Evolutionary conservation across 2,113 vertebrate genomes (phyloP), one percentile per base, ranked within the genome.

Genomic region (Rhea pennata): DNA sequence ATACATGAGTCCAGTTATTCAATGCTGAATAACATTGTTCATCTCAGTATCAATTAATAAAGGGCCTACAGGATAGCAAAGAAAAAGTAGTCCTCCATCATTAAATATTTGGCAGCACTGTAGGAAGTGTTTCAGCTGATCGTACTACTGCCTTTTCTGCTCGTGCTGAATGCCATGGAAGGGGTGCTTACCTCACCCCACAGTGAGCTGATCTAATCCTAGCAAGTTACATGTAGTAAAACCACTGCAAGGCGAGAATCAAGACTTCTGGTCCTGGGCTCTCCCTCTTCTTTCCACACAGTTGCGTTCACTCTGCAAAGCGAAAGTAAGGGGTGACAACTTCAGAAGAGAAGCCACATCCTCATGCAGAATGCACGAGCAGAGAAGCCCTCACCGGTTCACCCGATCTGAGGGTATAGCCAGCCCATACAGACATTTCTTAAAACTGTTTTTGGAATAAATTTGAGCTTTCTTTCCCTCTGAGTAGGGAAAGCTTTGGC

Each of bases 1-100:
- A 75, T 76, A 95, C 31, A 21, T 48, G 88, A 70, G 71, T 90
- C 87, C 86, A 56, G 73, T 86, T 81, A 72, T 83, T 92, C 92
- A 83, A 64, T 58, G 54, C 9, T 82, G 66, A 93, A 88, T 85
- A 88, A 56, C 48, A 75, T 10, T 77, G 54, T 54, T 95, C 72
- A 59, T 73, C 88, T 94, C 84, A 91, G 73, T 93, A 85, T 91
- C 79, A 95, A 80, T 94, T 92, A 90, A 92, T 46, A 96, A 94
- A 76, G 39, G 31, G 33, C 23, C 44, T 67, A 51, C 74, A 51
- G 9, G 26, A 31, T 42, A 87, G 29, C 44, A 81, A 74, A 90
- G 33, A 27, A 93, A 65, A 23, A 61, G 23, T 65, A 16, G 46
- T 48, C 66, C 62, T 93, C 48, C 46, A 40, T 91, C 31, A 70